Evolutionary conservation across 2,888 invertebrate species (phyloP).

Genomic region (Norana najaformis): DNA sequence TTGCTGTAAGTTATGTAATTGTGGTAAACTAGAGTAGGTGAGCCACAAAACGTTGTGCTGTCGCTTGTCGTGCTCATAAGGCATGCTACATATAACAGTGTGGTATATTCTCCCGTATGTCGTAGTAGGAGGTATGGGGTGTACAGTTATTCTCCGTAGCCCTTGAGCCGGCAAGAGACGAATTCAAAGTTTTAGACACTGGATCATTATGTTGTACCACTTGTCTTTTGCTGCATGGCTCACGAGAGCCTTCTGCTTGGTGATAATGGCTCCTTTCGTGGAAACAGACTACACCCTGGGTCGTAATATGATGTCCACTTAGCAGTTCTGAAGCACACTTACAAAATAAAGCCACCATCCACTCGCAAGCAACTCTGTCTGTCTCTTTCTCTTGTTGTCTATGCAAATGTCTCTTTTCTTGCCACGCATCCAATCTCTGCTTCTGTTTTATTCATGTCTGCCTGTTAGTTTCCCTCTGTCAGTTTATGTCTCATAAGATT

Average conservation of each 20-base stretch:
- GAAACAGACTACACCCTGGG: neutral
- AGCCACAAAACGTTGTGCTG: neutral
- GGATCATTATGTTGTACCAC: neutral
- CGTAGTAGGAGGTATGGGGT: neutral
- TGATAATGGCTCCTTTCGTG: neutral
- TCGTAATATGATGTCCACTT: neutral
- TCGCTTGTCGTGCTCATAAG: neutral
- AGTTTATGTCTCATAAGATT: neutral
- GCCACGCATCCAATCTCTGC: neutral
- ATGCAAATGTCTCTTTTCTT: neutral
- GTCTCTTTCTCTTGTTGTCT: too few relatives aligned
- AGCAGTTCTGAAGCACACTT: too few relatives aligned
- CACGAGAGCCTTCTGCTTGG: neutral
- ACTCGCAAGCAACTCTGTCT: too few relatives aligned
- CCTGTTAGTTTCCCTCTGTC: neutral
- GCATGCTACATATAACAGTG: neutral
- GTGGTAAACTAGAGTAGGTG: neutral
- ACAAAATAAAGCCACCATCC: too few relatives aligned
- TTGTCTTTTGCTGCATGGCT: neutral
- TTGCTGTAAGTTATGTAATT: neutral
- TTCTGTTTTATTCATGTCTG: neutral
- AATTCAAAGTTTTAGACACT: neutral
- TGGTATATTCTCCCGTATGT: too few relatives aligned
- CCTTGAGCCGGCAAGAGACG: neutral
- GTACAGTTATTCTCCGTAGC: neutral